Base-by-base conservation (phyloP, 1,140 invertebrate genomes). In the Papilio polytes region DNA sequence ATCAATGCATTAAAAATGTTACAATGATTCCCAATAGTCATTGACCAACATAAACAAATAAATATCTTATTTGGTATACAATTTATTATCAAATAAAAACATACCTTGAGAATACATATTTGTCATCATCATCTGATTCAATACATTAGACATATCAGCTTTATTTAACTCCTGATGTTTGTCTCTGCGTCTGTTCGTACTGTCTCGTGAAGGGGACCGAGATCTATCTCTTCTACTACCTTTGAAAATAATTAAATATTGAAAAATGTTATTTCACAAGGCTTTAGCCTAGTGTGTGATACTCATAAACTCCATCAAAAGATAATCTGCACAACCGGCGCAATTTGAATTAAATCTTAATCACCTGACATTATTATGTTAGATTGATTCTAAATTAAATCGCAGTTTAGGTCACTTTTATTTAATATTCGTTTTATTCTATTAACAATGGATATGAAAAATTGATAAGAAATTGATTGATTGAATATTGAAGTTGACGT, bases 61-160 rank as follows among this genome's bases (percentile, higher is more conserved):
- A 53, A 15, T 78, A 44, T 53, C 78, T 59, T 70, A 73, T 77
- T 26, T 44, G 70, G 56, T 44, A 53, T 63, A 63, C 73, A 26
- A 74, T 51, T 44, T 41, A 51, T 59, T 13, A 79, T 70, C 10
- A 78, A 73, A 51, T 4, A 18, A 78, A 51, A 70, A 77, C 15
- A 80, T 85, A 94, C 92, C 92, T 91, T 93, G 92, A 74, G 86
- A 81, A 85, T 90, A 93, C 88, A 94, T 91, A 83, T 90, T 91
- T 56, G 87, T 70, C 87, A 93, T 92, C 86, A 94, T 90, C 90
- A 94, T 93, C 51, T 83, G 87, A 80, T 92, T 93, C 86, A 94
- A 92, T 9, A 89, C 85, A 89, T 88, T 92, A 15, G 86, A 53
- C 53, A 90, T 85, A 41, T 88, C 84, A 63, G 80, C 86, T 86